phyloP scores from a whole-genome alignment of 2,797 vertebrate genomes.

The Tauraco hartlaubi region DNA sequence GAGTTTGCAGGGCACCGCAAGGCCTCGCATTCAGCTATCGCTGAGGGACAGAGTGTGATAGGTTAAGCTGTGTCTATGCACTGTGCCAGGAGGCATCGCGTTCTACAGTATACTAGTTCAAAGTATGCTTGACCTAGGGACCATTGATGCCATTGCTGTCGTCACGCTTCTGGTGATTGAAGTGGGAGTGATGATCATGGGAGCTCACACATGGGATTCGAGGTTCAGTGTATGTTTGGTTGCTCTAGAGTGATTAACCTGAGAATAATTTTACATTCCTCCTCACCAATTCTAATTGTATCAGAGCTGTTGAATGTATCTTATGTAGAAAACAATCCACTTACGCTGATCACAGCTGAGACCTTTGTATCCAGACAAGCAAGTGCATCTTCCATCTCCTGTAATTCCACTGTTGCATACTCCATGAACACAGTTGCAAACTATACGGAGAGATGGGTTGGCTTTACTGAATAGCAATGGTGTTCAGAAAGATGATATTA shows the following conservation, averaged over 20 bases:
- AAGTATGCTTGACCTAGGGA: background rate
- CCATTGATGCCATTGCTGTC: background rate
- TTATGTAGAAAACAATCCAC: background rate
- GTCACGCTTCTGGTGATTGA: background rate
- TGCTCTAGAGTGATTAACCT: background rate
- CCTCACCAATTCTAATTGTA: background rate
- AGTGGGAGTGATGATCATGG: background rate
- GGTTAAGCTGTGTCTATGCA: background rate
- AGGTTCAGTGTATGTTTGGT: background rate
- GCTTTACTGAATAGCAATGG: background rate
- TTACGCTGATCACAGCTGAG: conserved; percentile 87
- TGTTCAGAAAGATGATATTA: fast-evolving
- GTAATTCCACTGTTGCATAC: conserved; percentile 84
- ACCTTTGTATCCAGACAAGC: conserved; percentile 89
- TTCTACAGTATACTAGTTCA: background rate
- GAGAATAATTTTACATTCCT: fast-evolving
- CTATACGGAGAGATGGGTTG: conserved; percentile 64
- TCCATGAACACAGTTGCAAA: conserved; percentile 89
- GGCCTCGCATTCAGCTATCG: conserved; percentile 81
- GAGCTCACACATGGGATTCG: background rate
- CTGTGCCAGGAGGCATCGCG: background rate
- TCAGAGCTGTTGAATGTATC: background rate
- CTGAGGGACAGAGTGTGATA: conserved; percentile 68
- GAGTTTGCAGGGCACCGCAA: conserved; percentile 84
- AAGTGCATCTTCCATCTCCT: conserved; percentile 87